Conservation (phyloP, 2,113 vertebrate genomes). For the Petrocephalus zakoni region DNA sequence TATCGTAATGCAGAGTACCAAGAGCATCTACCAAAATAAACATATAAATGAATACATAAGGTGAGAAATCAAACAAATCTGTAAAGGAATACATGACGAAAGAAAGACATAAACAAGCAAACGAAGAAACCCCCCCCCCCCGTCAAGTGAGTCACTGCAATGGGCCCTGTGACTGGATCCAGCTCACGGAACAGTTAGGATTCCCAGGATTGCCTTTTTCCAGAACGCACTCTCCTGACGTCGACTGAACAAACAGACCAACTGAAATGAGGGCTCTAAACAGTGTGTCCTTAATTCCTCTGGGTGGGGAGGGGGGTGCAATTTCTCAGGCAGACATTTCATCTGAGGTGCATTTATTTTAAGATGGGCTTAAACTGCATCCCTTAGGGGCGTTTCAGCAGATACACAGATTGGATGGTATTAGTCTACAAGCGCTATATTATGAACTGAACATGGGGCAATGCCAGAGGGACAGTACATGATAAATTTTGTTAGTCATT, state of each 20-base stretch:
- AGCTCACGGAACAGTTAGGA: conserved; percentile 13
- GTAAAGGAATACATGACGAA: conserved; percentile 20
- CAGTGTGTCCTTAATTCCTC: not conserved
- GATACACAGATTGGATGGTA: conserved; percentile 1
- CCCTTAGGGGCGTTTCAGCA: not conserved
- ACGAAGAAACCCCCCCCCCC: conserved; percentile 7
- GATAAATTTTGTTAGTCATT: not conserved
- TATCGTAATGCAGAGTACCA: conserved; percentile 22
- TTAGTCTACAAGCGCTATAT: conserved; percentile 1
- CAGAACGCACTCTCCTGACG: not conserved
- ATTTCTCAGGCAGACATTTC: not conserved
- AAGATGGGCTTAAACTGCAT: not conserved
- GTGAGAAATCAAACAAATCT: conserved; percentile 14
- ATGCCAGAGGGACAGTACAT: conserved; percentile 10
- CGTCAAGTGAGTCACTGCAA: not conserved
- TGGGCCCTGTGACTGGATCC: conserved; percentile 24
- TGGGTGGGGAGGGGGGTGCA: not conserved
- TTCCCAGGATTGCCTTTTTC: not conserved
- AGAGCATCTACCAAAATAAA: conserved; percentile 14
- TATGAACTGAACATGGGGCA: not conserved
- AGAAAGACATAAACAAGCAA: conserved; percentile 22
- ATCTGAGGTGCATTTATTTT: not conserved
- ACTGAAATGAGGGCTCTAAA: not conserved
- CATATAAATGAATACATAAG: not conserved
- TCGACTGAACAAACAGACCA: conserved; percentile 8